phyloP scores from a whole-genome alignment of 2,797 vertebrate genomes.

The Gobio occitaniae region DNA sequence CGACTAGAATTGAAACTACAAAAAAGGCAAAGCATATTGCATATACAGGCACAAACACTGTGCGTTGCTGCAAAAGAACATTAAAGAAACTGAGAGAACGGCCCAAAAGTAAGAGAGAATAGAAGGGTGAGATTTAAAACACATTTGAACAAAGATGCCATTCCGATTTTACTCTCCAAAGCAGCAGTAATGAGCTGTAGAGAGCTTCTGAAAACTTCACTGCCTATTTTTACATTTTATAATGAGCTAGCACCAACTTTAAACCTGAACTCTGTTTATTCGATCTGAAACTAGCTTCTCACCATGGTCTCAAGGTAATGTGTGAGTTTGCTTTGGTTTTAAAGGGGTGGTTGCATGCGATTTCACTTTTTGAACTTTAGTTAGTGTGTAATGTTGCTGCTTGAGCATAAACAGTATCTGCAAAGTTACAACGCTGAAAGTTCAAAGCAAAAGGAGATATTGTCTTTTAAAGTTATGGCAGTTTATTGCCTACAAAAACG shows the following conservation, averaged over 20 bases:
- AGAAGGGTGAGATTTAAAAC: background rate
- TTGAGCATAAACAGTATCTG: no score
- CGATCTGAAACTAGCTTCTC: background rate
- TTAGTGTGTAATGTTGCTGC: no score
- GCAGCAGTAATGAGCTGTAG: background rate
- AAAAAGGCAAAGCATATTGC: background rate
- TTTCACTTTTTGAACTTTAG: no score
- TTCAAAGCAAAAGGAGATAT: no score
- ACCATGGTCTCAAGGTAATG: background rate
- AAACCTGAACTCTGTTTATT: background rate
- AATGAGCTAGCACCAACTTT: constrained; percentile 1
- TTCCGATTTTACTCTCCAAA: background rate
- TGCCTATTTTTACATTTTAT: background rate
- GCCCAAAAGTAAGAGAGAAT: background rate
- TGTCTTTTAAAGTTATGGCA: no score
- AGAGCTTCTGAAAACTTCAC: background rate
- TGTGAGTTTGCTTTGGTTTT: background rate
- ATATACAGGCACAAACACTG: background rate
- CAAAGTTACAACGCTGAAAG: no score
- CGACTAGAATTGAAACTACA: background rate
- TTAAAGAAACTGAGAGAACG: background rate
- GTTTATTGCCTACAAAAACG: no score
- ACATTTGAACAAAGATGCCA: background rate
- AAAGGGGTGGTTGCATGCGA: no score
- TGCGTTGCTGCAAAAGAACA: background rate